A percentile compares a stretch with the other conserved stretches of the same genome.
These are phyloP conservation scores for Laterallus jamaicensis DNA, from an alignment of 2,113 vertebrate species.

Conservation along the genomic window DNA sequence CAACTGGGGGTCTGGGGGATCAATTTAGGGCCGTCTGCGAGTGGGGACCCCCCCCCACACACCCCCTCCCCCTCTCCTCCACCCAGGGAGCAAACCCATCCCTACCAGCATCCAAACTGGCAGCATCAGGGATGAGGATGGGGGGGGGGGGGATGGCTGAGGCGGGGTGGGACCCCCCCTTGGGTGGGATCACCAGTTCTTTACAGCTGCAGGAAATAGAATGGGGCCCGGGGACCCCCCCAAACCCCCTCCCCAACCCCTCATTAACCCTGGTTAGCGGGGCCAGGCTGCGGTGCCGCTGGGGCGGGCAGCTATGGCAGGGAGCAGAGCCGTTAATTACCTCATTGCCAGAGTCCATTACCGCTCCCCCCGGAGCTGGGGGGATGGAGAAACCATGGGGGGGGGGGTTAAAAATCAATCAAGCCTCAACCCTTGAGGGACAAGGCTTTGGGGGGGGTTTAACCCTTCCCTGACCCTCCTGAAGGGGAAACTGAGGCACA, in stretches of 20 bases:
- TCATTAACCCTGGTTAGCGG: background rate
- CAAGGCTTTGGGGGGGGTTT: background rate
- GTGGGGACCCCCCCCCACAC: too few species aligned
- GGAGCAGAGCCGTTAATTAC: constrained; percentile 57
- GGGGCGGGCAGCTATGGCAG: background rate
- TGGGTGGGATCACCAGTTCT: background rate
- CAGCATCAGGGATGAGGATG: accelerated
- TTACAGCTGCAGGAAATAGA: background rate
- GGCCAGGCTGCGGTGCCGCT: background rate
- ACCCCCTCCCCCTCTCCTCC: too few species aligned
- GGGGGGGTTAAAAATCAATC: background rate
- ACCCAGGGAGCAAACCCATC: background rate
- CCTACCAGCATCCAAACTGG: accelerated
- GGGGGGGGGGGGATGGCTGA: background rate
- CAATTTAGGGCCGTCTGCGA: background rate
- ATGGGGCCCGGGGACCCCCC: background rate
- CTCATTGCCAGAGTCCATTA: constrained; percentile 66
- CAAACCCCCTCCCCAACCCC: too few species aligned
- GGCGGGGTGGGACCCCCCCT: too few species aligned
- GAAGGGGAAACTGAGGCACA: background rate
- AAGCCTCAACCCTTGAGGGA: background rate
- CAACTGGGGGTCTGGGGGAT: background rate
- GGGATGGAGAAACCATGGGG: constrained; percentile 31
- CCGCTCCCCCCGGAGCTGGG: constrained; percentile 24
- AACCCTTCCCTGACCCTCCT: background rate